phyloP scores from a whole-genome alignment of 2,888 invertebrate species.

The Dendrolimus pini region DNA sequence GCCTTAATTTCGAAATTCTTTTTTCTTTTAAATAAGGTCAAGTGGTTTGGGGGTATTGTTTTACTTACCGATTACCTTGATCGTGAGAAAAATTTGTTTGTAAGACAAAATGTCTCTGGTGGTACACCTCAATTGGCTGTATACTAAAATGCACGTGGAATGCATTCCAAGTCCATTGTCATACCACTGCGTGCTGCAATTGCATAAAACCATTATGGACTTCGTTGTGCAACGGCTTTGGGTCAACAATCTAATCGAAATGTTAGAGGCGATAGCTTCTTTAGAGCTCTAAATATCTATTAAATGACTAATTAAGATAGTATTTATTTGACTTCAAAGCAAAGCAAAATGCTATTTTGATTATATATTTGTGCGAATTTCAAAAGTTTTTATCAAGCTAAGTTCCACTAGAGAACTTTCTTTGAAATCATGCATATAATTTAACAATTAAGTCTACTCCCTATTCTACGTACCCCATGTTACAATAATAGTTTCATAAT shows the following conservation, averaged over 20 bases:
- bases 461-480: no score
- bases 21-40: no score
- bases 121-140: conserved; percentile 6
- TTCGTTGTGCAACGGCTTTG: conserved; percentile 45
- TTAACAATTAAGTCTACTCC: no score
- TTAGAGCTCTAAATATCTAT: conserved; percentile 20
- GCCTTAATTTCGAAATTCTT: no score
- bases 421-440: no score
- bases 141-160: conserved; percentile 38
- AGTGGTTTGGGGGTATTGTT: no score
- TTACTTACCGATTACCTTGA: no score
- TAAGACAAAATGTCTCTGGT: background rate
- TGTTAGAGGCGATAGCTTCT: conserved; percentile 30
- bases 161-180: conserved; percentile 64
- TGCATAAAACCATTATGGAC: conserved; percentile 39
- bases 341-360: background rate
- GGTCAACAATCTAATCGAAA: conserved; percentile 45
- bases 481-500: no score
- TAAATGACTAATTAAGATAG: background rate
- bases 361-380: conserved; percentile 20
- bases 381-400: background rate
- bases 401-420: conserved; percentile 6
- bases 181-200: conserved; percentile 44
- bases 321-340: background rate
- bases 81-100: no score